phyloP scores from a whole-genome alignment of 30 jellyfish, hydroid and myxozoan species.

The Hydra vulgaris region DNA sequence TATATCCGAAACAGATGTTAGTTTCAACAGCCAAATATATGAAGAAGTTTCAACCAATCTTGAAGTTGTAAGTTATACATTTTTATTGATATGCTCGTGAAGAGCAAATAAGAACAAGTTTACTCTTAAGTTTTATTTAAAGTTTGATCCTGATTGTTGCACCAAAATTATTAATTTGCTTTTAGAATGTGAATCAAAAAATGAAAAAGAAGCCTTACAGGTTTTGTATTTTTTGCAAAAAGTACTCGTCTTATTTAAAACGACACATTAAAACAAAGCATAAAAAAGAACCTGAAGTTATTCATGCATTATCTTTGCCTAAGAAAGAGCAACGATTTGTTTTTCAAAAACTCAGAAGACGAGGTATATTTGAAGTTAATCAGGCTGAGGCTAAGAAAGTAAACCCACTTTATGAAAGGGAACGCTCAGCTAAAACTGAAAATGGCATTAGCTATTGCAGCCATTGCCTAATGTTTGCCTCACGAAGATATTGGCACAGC shows the following conservation, averaged over 20 bases:
- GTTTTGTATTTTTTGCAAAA: conserved; percentile 11
- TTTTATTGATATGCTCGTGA: neutral
- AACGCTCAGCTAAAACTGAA: conserved; percentile 5
- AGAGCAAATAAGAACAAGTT: no score
- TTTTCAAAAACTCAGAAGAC: conserved; percentile 11
- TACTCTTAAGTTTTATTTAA: no score
- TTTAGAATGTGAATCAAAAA: conserved; percentile 1
- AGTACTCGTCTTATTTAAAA: neutral
- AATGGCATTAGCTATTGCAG: conserved; percentile 5
- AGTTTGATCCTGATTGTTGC: neutral
- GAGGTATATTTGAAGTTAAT: conserved; percentile 10
- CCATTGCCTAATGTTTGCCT: conserved; percentile 1
- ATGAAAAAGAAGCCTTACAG: conserved; percentile 6
- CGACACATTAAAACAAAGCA: conserved; percentile 16
- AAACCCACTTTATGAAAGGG: conserved; percentile 16
- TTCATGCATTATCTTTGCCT: conserved; percentile 1
- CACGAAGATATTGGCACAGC: conserved; percentile 1
- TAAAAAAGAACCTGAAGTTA: conserved; percentile 12
- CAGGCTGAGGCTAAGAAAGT: conserved; percentile 11
- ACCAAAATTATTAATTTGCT: neutral
- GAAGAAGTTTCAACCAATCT: neutral
- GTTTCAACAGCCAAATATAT: neutral
- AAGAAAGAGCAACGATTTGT: neutral
- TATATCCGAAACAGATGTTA: neutral
- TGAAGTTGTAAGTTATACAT: neutral